Conservation (phyloP, 2,797 vertebrate species). For the Pachyuromys duprasi region DNA sequence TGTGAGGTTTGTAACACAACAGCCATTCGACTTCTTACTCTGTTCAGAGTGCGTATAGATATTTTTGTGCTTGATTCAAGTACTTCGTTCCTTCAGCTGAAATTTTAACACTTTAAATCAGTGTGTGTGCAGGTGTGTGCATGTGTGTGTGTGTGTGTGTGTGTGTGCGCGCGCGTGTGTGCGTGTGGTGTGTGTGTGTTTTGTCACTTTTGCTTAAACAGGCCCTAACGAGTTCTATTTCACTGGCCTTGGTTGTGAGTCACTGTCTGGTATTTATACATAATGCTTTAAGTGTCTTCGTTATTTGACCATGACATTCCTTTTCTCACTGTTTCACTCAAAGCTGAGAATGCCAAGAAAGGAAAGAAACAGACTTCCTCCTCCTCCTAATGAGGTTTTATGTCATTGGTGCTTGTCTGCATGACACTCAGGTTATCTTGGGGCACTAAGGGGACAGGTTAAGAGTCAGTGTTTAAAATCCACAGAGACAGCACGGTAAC, state of each 20-base stretch:
- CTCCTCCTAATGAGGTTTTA: constrained; percentile 1
- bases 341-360: constrained; percentile 66
- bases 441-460: neutral
- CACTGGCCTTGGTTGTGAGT: constrained; percentile 75
- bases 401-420: constrained; percentile 51
- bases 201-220: constrained; percentile 72
- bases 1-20: constrained; percentile 58
- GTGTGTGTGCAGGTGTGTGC: neutral
- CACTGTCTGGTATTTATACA: constrained; percentile 80
- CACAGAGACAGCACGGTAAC: neutral
- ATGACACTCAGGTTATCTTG: constrained; percentile 49
- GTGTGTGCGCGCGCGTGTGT: neutral
- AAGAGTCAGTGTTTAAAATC: neutral
- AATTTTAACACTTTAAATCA: constrained; percentile 55
- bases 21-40: constrained; percentile 41
- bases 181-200: neutral
- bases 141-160: neutral
- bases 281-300: constrained; percentile 68
- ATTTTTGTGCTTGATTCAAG: constrained; percentile 47
- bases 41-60: constrained; percentile 32
- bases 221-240: constrained; percentile 71
- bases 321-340: constrained; percentile 69
- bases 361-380: constrained; percentile 6
- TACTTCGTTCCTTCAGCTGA: constrained; percentile 56
- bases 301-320: constrained; percentile 74